Evolutionary conservation across 1,140 invertebrate species (phyloP).

Genomic region (Drosophila seguyi): DNA sequence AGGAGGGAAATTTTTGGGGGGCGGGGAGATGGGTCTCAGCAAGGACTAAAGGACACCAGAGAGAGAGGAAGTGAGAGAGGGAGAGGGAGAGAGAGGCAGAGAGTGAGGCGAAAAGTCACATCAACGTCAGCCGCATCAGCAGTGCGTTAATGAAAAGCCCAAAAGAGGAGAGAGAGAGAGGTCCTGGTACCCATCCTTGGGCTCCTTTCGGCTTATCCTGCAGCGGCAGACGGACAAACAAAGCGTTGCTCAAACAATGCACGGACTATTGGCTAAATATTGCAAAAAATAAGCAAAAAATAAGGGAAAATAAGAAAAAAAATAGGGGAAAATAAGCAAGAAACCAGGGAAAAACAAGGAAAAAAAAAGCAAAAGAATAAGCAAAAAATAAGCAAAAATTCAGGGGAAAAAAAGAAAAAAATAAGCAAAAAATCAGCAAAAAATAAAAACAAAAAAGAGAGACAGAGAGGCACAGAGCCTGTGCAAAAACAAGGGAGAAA

Average conservation of each 20-base stretch:
- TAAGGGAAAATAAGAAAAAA: no score
- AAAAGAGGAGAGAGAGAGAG: neutral
- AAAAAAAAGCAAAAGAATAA: no score
- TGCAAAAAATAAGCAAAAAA: constrained; percentile 42
- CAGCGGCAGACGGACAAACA: constrained; percentile 49
- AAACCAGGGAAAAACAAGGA: no score
- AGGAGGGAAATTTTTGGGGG: neutral
- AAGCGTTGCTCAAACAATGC: constrained; percentile 72
- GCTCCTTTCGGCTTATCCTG: constrained; percentile 25
- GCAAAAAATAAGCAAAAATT: constrained; percentile 9
- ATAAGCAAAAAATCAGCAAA: neutral
- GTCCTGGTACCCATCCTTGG: neutral
- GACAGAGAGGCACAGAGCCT: no score
- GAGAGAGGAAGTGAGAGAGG: neutral
- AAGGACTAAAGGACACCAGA: neutral
- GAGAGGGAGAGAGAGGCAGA: neutral
- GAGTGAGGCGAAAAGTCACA: constrained; percentile 3
- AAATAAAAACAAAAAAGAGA: constrained; percentile 11
- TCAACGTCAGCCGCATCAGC: constrained; percentile 55
- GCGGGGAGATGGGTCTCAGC: neutral
- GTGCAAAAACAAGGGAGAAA: constrained; percentile 11
- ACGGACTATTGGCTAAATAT: constrained; percentile 78
- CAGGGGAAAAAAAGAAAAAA: neutral
- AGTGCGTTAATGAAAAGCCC: constrained; percentile 73
- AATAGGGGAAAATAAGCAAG: neutral